Evolutionary conservation across 2,888 invertebrate species (phyloP).

Genomic region (Melipona bicolor): DNA sequence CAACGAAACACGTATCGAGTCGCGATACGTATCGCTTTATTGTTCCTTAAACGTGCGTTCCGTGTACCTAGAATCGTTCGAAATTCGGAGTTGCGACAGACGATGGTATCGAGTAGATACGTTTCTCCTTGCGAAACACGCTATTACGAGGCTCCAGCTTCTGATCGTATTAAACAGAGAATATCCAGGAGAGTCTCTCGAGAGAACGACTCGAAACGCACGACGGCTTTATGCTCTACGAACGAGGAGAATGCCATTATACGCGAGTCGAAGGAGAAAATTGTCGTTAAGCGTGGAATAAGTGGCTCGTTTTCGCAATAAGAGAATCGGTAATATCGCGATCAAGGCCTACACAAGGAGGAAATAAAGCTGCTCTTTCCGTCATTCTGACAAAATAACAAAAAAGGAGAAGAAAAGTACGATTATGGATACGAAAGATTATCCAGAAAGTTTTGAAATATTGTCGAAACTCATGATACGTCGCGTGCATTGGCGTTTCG

Average conservation of each 20-base stretch:
- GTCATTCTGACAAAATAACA: not conserved
- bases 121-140: not conserved
- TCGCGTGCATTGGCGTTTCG: slow-evolving; percentile 1
- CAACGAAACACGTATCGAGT: slow-evolving; percentile 1
- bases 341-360: not conserved
- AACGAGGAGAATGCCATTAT: slow-evolving; percentile 10
- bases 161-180: not conserved
- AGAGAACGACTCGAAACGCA: not conserved
- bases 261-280: not conserved
- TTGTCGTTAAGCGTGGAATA: slow-evolving; percentile 26
- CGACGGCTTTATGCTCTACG: slow-evolving; percentile 5
- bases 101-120: not conserved
- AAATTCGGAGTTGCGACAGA: slow-evolving; percentile 13
- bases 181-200: not conserved
- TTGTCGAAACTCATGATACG: not conserved
- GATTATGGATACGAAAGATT: not conserved
- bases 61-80: not conserved
- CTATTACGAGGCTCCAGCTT: not conserved
- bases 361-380: slow-evolving; percentile 14
- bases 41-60: not conserved
- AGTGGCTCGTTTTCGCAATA: slow-evolving; percentile 47
- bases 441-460: not conserved
- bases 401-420: not conserved
- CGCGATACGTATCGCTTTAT: slow-evolving; percentile 28
- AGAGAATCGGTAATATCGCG: slow-evolving; percentile 23